phyloP scores from a whole-genome alignment of 35 echinoderm and acorn worm genomes.

The Chiridota heheva region DNA sequence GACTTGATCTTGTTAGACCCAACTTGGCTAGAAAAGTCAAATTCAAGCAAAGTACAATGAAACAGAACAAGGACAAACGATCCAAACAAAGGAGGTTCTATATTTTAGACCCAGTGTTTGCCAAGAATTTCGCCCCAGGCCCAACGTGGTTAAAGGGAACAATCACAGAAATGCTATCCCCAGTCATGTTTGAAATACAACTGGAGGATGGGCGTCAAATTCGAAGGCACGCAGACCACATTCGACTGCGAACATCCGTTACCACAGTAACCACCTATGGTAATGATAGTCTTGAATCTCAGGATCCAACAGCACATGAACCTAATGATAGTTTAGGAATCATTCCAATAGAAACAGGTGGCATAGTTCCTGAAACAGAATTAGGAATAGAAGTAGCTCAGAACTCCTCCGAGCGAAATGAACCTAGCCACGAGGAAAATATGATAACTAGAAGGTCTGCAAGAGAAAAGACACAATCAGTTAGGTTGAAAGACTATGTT shows the following conservation, averaged over 20 bases:
- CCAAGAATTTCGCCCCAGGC: constrained; percentile 21
- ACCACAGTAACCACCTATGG: no score
- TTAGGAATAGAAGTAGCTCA: no score
- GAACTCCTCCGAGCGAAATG: no score
- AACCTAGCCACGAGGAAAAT: no score
- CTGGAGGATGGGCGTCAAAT: constrained; percentile 48
- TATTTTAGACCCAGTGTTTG: constrained; percentile 20
- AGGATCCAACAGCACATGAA: no score
- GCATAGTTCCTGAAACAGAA: no score
- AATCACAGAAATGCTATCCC: constrained; percentile 1
- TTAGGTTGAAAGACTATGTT: no score
- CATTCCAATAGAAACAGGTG: no score
- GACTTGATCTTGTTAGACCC: constrained; percentile 39
- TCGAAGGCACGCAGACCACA: constrained; percentile 48
- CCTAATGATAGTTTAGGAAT: no score
- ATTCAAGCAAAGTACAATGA: constrained; percentile 47
- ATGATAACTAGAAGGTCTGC: no score
- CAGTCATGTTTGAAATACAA: constrained; percentile 24
- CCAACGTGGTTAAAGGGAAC: constrained; percentile 37
- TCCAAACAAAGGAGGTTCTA: constrained; percentile 23
- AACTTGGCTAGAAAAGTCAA: constrained; percentile 14
- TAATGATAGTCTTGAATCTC: no score
- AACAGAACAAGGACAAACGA: not conserved
- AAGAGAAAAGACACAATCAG: no score
- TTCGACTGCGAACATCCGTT: constrained; percentile 18